Evolutionary conservation across 2,797 vertebrate species (phyloP).

Genomic region (Denticeps clupeoides): DNA sequence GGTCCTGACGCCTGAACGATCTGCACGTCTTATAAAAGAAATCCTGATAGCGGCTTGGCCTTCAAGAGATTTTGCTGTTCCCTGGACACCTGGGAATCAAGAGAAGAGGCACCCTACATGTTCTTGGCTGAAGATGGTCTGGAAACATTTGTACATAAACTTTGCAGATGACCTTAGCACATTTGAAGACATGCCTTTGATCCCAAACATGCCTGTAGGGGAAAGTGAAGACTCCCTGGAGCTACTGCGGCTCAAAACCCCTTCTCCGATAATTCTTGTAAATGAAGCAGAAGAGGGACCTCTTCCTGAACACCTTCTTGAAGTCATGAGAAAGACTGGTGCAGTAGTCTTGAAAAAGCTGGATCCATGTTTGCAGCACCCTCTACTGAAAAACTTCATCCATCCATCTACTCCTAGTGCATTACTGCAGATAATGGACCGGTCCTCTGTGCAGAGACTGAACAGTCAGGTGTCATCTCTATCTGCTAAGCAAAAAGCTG

Average conservation of each 20-base stretch:
- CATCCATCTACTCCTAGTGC: slow-evolving; percentile 75
- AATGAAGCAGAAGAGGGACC: slow-evolving; percentile 69
- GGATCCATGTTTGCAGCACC: slow-evolving; percentile 84
- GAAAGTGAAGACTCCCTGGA: slow-evolving; percentile 60
- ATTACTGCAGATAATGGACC: slow-evolving; percentile 86
- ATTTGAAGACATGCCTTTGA: slow-evolving; percentile 96
- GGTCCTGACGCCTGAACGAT: slow-evolving; percentile 80
- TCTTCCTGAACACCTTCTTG: slow-evolving; percentile 70
- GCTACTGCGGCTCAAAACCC: slow-evolving; percentile 79
- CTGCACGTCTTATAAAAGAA: slow-evolving; percentile 90
- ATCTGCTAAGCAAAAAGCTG: slow-evolving; percentile 71
- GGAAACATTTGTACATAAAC: slow-evolving; percentile 92
- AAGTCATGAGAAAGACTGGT: slow-evolving; percentile 80
- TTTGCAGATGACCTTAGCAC: slow-evolving; percentile 83
- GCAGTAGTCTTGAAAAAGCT: slow-evolving; percentile 81
- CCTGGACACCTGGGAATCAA: slow-evolving; percentile 77
- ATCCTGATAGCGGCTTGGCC: slow-evolving; percentile 78
- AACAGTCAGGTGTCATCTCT: slow-evolving; percentile 72
- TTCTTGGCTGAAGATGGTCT: slow-evolving; percentile 87
- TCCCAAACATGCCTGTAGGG: slow-evolving; percentile 72
- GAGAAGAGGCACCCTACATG: slow-evolving; percentile 74
- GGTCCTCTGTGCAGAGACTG: slow-evolving; percentile 73
- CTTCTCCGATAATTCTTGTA: slow-evolving; percentile 80
- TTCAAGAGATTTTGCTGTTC: slow-evolving; percentile 74
- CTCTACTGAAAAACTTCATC: slow-evolving; percentile 86